Base-by-base conservation (phyloP, 2,113 vertebrate species). In the Pituophis catenifer region DNA sequence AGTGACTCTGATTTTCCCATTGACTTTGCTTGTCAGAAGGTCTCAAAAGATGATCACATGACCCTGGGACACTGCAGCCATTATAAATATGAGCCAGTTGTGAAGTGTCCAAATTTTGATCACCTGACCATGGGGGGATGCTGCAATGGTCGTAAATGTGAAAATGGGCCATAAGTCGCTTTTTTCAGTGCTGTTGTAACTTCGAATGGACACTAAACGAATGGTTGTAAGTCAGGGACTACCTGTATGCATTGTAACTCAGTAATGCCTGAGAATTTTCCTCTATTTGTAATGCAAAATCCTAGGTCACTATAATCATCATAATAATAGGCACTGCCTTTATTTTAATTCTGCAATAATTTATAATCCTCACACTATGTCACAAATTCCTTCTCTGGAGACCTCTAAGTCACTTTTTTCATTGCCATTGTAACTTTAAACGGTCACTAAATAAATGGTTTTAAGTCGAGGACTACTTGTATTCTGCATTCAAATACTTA, bases 371-470 rank as follows among this genome's bases (percentile, higher is more conserved):
- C 85, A 86, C 21, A 0, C 44, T 86, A 48, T 99, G 99, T 99
- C 99, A 97, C 99, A 99, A 95, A 99, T 99, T 97, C 99, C 99
- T 96, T 99, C 99, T 4, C 99, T 98, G 93, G 99, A 99, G 95
- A 99, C 99, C 96, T 99, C 99, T 33, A 99, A 65, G 24, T 65
- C 59, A 65, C 26, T 62, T 65, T 29, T 29, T 65, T 65, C 10
- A 29, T 26, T 65, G 26, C 3, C 26, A 29, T 65, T 65, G 59
- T 65, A 65, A 65, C 26, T 65, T 65, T 65, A 65, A 65, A 12
- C 0, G 26, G 3, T 65, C 59, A 29, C 59, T 65, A 65, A 65
- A 65, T 62, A 65, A 65, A 29, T 29, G 59, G 26, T 65, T 29
- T 3, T 62, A 65, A 65, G 59, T 65, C 3, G 3, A 29, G 59